Conservation (phyloP, 2,797 vertebrate species). For the Scarus forsteni region DNA sequence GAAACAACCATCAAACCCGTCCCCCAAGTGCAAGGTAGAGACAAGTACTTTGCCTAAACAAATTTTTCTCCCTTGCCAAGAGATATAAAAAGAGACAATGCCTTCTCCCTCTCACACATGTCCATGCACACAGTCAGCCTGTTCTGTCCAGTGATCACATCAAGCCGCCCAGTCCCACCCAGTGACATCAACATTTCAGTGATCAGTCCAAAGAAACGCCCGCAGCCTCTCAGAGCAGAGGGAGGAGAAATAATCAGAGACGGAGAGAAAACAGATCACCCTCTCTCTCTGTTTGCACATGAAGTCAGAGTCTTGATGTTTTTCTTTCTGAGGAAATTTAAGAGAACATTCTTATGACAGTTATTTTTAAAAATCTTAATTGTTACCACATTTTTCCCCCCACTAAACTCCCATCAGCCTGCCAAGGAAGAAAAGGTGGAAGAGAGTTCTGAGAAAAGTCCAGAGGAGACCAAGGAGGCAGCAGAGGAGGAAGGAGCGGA, state of each 20-base stretch:
- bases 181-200: constrained; percentile 73
- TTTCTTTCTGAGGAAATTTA: constrained; percentile 4
- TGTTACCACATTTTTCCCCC: constrained; percentile 1
- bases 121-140: constrained; percentile 28
- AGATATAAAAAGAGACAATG: constrained; percentile 10
- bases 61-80: background rate
- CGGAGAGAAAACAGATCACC: constrained; percentile 3
- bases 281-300: background rate
- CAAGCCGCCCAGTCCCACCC: constrained; percentile 68
- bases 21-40: background rate
- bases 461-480: constrained; percentile 67
- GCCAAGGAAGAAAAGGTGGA: constrained; percentile 83
- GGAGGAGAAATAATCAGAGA: constrained; percentile 18
- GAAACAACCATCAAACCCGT: background rate
- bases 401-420: constrained; percentile 73
- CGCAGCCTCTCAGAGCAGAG: constrained; percentile 33
- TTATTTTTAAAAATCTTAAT: background rate
- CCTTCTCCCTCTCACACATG: constrained; percentile 20
- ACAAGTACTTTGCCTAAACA: constrained; percentile 14
- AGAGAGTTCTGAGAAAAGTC: constrained; percentile 64
- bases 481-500: constrained; percentile 49
- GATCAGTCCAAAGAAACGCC: constrained; percentile 68
- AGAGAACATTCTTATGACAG: background rate
- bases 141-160: constrained; percentile 70
- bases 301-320: background rate